A percentile compares a stretch with the other conserved stretches of the same genome.
Evolutionary conservation across 2,113 vertebrate genomes (phyloP).

Genomic region (Vombatus ursinus): DNA sequence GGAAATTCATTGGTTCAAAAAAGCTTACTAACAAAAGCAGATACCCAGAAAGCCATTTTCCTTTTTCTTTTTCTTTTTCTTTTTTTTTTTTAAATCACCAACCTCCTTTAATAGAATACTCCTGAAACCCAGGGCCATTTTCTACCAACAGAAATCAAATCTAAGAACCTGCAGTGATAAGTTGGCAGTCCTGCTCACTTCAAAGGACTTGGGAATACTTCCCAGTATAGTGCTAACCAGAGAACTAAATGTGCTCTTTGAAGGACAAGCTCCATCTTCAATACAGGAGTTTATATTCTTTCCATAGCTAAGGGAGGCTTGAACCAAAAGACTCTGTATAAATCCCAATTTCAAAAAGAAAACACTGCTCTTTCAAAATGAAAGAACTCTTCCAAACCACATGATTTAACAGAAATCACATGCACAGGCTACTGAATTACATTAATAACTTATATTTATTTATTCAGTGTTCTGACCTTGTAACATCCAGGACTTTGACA

Average conservation of each 20-base stretch:
- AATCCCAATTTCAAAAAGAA: conserved; percentile 23
- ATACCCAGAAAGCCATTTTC: not conserved
- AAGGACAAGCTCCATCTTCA: not conserved
- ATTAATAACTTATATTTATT: not conserved
- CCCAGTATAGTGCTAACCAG: not conserved
- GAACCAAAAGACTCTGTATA: not conserved
- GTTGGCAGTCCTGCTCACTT: rapidly evolving
- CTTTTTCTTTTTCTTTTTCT: not conserved
- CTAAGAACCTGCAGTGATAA: no score
- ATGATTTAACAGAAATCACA: not conserved
- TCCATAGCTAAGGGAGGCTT: not conserved
- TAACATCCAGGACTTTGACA: not conserved
- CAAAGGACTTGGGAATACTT: not conserved
- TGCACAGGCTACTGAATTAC: not conserved
- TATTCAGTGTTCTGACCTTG: not conserved
- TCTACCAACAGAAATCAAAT: not conserved
- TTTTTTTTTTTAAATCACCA: conserved; percentile 18
- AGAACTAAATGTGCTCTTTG: not conserved
- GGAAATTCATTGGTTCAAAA: not conserved
- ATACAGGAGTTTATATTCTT: not conserved
- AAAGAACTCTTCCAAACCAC: not conserved
- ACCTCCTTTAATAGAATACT: not conserved
- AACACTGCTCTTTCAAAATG: not conserved
- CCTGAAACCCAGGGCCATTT: not conserved
- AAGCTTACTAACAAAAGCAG: not conserved